Base-by-base conservation (phyloP, 92 coral and sea anemone genomes). In the Epizoanthus scotinus region DNA sequence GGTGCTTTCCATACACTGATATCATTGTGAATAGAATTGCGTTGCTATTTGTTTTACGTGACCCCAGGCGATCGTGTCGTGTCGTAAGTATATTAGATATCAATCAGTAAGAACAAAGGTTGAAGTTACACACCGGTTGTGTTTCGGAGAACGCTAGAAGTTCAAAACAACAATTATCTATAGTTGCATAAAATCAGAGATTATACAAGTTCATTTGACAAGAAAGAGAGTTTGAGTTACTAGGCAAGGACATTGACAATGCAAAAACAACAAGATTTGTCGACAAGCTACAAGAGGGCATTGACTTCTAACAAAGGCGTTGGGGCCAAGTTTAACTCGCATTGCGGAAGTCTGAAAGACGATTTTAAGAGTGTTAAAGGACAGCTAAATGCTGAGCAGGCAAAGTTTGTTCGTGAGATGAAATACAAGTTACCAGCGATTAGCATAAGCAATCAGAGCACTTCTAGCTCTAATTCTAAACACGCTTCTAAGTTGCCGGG, bases 351-450 rank as follows among this genome's bases (percentile, higher is more conserved):
- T 13, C 83, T 86, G 19, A 63, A 74, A 67, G 73, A 55, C 67
- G 86, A 82, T 66, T 82, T 65, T 26, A 86, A 67, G 64, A 59
- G 78, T 47, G 84, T 81, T 2, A 73, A 73, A 58, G 58, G 69
- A 49, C 67, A 40, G 34, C 54, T 86, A 63, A 86, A 73, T 20
- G 89, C 89, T 44, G 83, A 86, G 63, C 89, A 86, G 55, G 63
- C 82, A 29, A 64, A 80, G 20, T 86, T 86, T 67, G 34, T 86
- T 50, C 86, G 89, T 47, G 27, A 62, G 36, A 82, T 86, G 54
- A 82, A 73, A 52, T 67, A 68, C 60, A 86, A 86, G 52, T 82
- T 86, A n/a, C 89, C 89, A 15, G 89, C 89, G 12, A 86, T 86
- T 49, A 86, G 44, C 60, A 64, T 86, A 5, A 73, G 49, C 29